These are phyloP conservation scores for Cranoglanis bouderius DNA, from an alignment of 2,113 vertebrate species.

Conservation along the genomic window DNA sequence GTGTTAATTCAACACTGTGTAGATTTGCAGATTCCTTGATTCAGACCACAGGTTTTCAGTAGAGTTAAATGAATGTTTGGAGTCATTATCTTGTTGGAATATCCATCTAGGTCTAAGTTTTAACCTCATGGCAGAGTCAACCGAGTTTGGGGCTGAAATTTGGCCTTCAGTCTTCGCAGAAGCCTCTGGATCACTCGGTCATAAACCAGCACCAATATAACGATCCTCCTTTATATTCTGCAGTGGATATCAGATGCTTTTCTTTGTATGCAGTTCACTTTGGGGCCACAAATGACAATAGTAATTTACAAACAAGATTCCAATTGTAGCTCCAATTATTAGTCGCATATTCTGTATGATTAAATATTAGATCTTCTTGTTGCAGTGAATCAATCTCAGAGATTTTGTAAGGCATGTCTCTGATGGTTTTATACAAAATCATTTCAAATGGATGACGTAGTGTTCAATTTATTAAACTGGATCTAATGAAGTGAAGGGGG, in stretches of 20 bases:
- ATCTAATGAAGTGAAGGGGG: neutral
- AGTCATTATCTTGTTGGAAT: neutral
- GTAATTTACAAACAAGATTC: neutral
- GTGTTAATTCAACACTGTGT: no score
- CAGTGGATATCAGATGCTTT: neutral
- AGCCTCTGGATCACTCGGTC: neutral
- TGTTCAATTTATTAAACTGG: neutral
- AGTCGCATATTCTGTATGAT: neutral
- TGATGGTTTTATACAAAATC: neutral
- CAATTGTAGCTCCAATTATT: neutral
- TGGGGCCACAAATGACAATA: neutral
- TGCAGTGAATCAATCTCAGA: neutral
- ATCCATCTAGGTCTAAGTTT: neutral
- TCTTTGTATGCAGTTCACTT: neutral
- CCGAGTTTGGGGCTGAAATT: neutral
- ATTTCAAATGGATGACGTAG: neutral
- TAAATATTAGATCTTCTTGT: neutral
- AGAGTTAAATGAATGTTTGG: neutral
- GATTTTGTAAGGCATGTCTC: neutral
- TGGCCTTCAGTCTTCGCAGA: neutral
- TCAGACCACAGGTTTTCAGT: neutral
- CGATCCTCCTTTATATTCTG: neutral
- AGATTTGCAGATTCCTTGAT: neutral
- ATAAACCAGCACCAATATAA: neutral
- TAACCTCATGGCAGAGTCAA: neutral